Evolutionary conservation across 2,113 vertebrate species (phyloP).

Genomic region (Ictalurus punctatus): DNA sequence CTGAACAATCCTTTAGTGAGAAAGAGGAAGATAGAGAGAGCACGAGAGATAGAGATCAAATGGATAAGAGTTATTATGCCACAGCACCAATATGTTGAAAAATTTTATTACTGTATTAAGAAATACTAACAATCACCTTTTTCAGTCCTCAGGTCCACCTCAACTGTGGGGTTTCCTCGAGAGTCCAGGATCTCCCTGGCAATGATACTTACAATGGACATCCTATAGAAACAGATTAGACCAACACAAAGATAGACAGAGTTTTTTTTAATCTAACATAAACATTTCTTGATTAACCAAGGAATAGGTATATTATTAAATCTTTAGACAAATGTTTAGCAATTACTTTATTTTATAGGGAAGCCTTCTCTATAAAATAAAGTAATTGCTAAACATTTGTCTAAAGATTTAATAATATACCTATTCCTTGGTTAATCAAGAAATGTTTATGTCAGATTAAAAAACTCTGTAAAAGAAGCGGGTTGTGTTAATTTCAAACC

Average conservation of each 20-base stretch:
- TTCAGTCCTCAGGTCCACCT: slow-evolving; percentile 87
- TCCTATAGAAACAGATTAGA: slow-evolving; percentile 62
- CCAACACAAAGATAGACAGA: not conserved
- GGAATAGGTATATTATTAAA: not conserved
- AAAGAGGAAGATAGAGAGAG: not conserved
- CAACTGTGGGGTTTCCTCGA: slow-evolving; percentile 91
- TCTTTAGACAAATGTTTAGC: not conserved
- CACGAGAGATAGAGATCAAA: not conserved
- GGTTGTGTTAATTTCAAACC: not conserved
- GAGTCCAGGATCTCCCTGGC: slow-evolving; percentile 95
- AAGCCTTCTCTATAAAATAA: not conserved
- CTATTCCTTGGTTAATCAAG: not conserved
- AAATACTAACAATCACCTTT: slow-evolving; percentile 78
- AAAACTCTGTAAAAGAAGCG: not conserved
- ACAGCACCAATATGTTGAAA: not conserved
- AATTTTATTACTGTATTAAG: not conserved
- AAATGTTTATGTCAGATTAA: not conserved
- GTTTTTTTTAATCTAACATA: not conserved
- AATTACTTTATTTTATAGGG: not conserved
- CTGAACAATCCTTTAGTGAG: slow-evolving; percentile 67
- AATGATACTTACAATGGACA: slow-evolving; percentile 83
- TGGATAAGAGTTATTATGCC: not conserved
- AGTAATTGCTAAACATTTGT: not conserved
- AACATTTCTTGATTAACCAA: not conserved
- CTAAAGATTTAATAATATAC: not conserved